A percentile compares a stretch with the other conserved stretches of the same genome.
Evolutionary conservation across 2,888 invertebrate species (phyloP).

Genomic region (Ptycholaimellus sp.): DNA sequence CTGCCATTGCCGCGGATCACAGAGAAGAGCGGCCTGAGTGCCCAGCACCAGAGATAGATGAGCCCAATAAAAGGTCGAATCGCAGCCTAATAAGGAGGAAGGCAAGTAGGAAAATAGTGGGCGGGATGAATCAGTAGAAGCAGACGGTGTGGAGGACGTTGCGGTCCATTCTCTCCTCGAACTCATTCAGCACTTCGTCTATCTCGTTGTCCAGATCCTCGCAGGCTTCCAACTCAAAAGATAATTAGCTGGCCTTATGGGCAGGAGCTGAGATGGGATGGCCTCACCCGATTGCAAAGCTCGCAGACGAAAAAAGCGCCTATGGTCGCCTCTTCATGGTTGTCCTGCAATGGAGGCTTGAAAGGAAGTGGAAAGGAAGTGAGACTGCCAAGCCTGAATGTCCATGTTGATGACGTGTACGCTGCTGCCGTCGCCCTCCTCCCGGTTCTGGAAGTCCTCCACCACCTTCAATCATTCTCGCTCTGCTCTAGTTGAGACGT

Average conservation of each 20-base stretch:
- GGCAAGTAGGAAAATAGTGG: no score
- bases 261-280: not conserved
- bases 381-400: no score
- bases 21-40: no score
- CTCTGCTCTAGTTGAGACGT: no score
- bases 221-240: conserved; percentile 50
- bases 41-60: no score
- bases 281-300: conserved; percentile 56
- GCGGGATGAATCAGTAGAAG: conserved; percentile 60
- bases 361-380: no score
- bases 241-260: conserved; percentile 4
- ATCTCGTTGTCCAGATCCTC: conserved; percentile 90
- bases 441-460: conserved; percentile 40
- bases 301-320: conserved; percentile 94
- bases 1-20: no score
- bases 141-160: conserved; percentile 72
- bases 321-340: conserved; percentile 94
- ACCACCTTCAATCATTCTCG: conserved; percentile 15
- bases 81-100: no score
- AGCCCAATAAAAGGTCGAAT: no score
- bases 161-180: conserved; percentile 52
- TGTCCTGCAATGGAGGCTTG: no score
- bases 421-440: conserved; percentile 48
- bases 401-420: conserved; percentile 94
- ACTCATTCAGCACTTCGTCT: conserved; percentile 75